Evolutionary conservation across 1,140 invertebrate genomes (phyloP).

Genomic region (Polypedilum pembai): DNA sequence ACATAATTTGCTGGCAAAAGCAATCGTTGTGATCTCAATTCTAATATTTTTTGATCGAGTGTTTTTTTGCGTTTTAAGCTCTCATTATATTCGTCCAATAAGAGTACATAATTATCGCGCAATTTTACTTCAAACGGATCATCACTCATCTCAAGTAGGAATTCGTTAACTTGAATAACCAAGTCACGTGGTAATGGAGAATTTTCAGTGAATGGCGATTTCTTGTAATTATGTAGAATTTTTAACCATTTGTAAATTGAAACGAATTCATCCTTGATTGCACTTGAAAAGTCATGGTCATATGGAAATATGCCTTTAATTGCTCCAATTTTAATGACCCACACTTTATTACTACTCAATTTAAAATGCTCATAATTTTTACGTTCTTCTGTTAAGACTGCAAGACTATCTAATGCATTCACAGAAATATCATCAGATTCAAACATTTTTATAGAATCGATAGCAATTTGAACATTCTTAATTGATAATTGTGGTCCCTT

Average conservation of each 20-base stretch:
- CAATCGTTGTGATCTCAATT: conserved; percentile 71
- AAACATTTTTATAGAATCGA: conserved; percentile 70
- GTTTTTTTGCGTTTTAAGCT: conserved; percentile 85
- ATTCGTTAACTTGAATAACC: conserved; percentile 77
- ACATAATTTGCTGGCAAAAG: conserved; percentile 78
- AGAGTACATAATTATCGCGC: conserved; percentile 88
- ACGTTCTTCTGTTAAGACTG: conserved; percentile 58
- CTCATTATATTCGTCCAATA: conserved; percentile 95
- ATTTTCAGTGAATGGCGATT: conserved; percentile 56
- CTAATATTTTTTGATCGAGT: conserved; percentile 65
- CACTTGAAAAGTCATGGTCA: conserved; percentile 87
- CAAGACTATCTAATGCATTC: conserved; percentile 49
- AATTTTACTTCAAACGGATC: conserved; percentile 97
- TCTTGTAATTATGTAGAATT: conserved; percentile 61
- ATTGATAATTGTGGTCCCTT: conserved; percentile 39
- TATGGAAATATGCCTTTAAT: conserved; percentile 78
- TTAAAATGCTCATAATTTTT: conserved; percentile 63
- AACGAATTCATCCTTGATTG: conserved; percentile 85
- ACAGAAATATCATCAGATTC: conserved; percentile 62
- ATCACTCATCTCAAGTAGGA: conserved; percentile 86
- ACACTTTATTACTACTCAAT: conserved; percentile 63
- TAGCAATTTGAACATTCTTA: conserved; percentile 48
- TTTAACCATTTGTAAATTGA: conserved; percentile 92
- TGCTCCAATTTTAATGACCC: conserved; percentile 60
- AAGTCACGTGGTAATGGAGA: conserved; percentile 76